phyloP scores from a whole-genome alignment of 2,113 vertebrate genomes.

The Sterna hirundo region DNA sequence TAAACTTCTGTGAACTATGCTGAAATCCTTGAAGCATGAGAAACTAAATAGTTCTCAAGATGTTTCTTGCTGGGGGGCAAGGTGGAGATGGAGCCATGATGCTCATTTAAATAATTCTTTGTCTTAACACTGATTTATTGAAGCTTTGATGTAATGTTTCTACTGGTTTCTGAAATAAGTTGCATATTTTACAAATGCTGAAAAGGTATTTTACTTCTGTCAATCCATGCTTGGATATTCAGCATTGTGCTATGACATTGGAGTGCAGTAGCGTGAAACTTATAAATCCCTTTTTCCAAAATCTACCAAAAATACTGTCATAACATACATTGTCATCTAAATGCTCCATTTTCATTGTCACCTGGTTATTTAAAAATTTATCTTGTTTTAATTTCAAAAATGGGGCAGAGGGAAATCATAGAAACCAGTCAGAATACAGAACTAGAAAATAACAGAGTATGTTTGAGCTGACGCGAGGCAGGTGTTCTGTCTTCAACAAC shows the following conservation, averaged over 20 bases:
- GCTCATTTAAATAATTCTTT: neutral
- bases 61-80: constrained; percentile 23
- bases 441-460: neutral
- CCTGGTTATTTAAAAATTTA: neutral
- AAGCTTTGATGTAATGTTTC: constrained; percentile 29
- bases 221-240: neutral
- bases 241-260: neutral
- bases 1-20: neutral
- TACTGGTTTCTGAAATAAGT: neutral
- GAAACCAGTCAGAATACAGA: neutral
- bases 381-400: neutral
- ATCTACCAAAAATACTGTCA: neutral
- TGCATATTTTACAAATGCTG: neutral
- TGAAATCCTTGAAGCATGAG: constrained; percentile 37
- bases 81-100: constrained; percentile 18
- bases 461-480: neutral
- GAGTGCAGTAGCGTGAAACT: neutral
- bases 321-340: neutral
- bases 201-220: neutral
- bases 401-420: neutral
- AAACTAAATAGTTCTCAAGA: constrained; percentile 12
- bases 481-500: neutral
- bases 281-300: neutral
- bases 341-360: neutral
- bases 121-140: neutral